A percentile compares a stretch with the other conserved stretches of the same genome.
phyloP scores from a whole-genome alignment of 1,140 invertebrate species.

The Bombus balteatus region DNA sequence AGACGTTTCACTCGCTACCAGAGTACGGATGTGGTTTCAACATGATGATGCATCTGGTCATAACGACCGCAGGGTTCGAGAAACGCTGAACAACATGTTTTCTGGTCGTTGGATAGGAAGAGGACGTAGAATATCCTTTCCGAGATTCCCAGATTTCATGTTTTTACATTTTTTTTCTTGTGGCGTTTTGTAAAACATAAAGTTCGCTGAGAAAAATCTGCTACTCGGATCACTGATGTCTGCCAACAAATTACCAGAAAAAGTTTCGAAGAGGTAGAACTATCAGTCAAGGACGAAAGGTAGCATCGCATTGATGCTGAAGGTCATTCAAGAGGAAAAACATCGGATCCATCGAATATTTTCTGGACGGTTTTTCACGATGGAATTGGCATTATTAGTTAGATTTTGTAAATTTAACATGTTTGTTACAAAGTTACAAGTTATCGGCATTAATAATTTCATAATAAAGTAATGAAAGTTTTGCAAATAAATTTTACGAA shows the following conservation, averaged over 20 bases:
- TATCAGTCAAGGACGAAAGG: not conserved
- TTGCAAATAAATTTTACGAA: not conserved
- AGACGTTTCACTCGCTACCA: not conserved
- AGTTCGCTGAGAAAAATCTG: not conserved
- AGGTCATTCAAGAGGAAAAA: not conserved
- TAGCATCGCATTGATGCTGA: not conserved
- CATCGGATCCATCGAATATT: no score
- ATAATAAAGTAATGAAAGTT: not conserved
- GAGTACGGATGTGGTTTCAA: not conserved
- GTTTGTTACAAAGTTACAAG: not conserved
- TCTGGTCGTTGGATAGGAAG: slow-evolving; percentile 1
- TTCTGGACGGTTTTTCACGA: no score
- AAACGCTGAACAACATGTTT: not conserved
- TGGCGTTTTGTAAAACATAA: no score
- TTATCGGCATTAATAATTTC: not conserved
- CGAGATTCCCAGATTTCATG: not conserved
- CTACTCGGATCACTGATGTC: not conserved
- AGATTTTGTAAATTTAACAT: not conserved
- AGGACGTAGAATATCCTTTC: not conserved
- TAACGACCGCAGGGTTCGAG: not conserved
- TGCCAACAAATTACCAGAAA: not conserved
- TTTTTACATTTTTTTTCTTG: not conserved
- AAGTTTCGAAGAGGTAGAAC: not conserved
- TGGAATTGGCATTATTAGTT: not conserved
- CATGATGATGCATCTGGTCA: not conserved